phyloP scores from a whole-genome alignment of 2,888 invertebrate genomes.

The Drosophila imparisetae region DNA sequence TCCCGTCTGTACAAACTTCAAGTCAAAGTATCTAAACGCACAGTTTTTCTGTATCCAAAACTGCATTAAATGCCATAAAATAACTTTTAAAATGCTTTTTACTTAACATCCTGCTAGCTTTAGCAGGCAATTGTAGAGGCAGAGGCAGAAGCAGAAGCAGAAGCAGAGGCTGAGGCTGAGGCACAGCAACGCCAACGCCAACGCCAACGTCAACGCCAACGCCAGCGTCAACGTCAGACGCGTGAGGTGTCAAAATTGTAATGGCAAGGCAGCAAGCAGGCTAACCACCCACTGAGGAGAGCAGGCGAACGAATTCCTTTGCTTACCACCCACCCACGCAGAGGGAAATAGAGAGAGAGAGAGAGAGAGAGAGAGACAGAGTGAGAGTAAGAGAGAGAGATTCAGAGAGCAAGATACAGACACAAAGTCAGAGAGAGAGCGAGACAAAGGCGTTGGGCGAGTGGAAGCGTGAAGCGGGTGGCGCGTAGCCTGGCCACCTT shows the following conservation, averaged over 20 bases:
- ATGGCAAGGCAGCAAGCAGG: slow-evolving; percentile 31
- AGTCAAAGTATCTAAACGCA: slow-evolving; percentile 80
- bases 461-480: neutral
- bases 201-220: slow-evolving; percentile 12
- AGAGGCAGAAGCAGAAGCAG: slow-evolving; percentile 8
- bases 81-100: slow-evolving; percentile 83
- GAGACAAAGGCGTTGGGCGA: slow-evolving; percentile 13
- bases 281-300: slow-evolving; percentile 37
- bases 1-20: slow-evolving; percentile 58
- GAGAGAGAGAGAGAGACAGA: neutral
- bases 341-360: slow-evolving; percentile 13
- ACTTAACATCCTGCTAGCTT: slow-evolving; percentile 71
- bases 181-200: slow-evolving; percentile 7
- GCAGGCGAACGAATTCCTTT: slow-evolving; percentile 37
- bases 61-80: slow-evolving; percentile 83
- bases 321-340: slow-evolving; percentile 44
- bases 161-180: slow-evolving; percentile 7
- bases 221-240: slow-evolving; percentile 22
- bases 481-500: slow-evolving; percentile 41
- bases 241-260: slow-evolving; percentile 69
- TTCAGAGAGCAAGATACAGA: slow-evolving; percentile 12
- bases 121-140: slow-evolving; percentile 18
- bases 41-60: slow-evolving; percentile 79
- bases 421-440: slow-evolving; percentile 3
- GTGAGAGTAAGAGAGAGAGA: slow-evolving; percentile 13